phyloP scores from a whole-genome alignment of 1,140 invertebrate species.

The fruit fly (Drosophila melanogaster) region Release_6_plus_ISO1_MT NC_004354.4:19432001-19432500 shows the following conservation, averaged over 20 bases:
- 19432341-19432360: conserved; percentile 12
- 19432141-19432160: conserved; percentile 23
- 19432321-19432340: conserved; percentile 21
- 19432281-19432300: conserved; percentile 14
- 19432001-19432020: conserved; percentile 11
- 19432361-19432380: background rate
- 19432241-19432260: background rate
- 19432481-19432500: background rate
- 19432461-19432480: conserved; percentile 20
- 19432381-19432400: background rate
- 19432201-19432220: background rate
- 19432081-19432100: background rate
- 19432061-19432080: no score
- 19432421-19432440: conserved; percentile 29
- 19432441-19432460: conserved; percentile 32
- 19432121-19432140: background rate
- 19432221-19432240: conserved; percentile 11
- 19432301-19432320: conserved; percentile 5
- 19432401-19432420: conserved; percentile 27
- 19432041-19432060: background rate
- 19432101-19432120: background rate
- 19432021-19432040: conserved; percentile 7
- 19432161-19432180: conserved; percentile 22
- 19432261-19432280: conserved; percentile 22
- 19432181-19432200: conserved; percentile 14